Base-by-base conservation (phyloP, 1,140 invertebrate species). In the Trichonephila clavata region DNA sequence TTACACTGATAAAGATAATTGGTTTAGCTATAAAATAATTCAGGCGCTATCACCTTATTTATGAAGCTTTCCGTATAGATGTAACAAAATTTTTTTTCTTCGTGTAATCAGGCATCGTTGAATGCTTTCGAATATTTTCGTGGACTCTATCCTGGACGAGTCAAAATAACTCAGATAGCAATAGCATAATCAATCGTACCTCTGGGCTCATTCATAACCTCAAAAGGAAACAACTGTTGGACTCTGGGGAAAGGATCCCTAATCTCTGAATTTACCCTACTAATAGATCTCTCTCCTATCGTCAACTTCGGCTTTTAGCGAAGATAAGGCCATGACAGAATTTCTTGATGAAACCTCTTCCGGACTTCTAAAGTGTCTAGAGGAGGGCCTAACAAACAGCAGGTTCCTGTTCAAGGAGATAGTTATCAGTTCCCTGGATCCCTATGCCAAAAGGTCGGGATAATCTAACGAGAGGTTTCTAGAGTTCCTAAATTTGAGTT, bases 141-240 rank as follows among this genome's bases (percentile, higher is more conserved):
- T 77, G 27, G 20, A 7, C 71, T 71, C 32, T 24, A 16, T 24
- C 43, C 27, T 68, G 10, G 8, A 39, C 13, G 27, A 43, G 63
- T 43, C 63, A 68, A 65, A 68, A 88, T 88, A 88, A 16, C 39
- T 63, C 43, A 88, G 86, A 88, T 88, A 88, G 32, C 21, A 24
- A 21, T 21, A 63, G 39, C 61, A 88, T 88, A 88, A 88, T 88
- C 86, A 88, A 88, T 88, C 86, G 61, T 50, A 16, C 39, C 32
- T 50, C 27, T 50, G 10, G 21, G 18, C 63, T 71, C 86, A 50
- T 88, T 88, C 24, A 88, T 88, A 88, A 71, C 63, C 24, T 68
- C 39, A 20, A n/a, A 71, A 88, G 18, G 86, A 77, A 39, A 39
- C 61, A 68, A 88, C 86, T 71, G 86, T 2, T 39, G 14, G 27